Base-by-base conservation (phyloP, 2,113 vertebrate species). In the Cyprinus carpio region DNA sequence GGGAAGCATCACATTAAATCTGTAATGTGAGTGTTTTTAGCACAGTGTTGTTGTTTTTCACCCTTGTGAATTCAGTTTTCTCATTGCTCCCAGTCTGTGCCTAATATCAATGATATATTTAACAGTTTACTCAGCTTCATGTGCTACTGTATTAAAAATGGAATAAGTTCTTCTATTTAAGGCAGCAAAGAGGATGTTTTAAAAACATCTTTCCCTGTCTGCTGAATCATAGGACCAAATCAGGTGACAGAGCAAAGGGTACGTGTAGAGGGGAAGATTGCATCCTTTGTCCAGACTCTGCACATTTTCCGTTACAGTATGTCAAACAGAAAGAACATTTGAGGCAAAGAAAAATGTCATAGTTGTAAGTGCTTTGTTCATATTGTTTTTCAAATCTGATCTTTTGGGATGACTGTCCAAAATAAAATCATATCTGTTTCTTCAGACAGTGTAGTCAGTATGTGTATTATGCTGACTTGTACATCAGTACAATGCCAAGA, bases 161-260 rank as follows among this genome's bases (percentile, higher is more conserved):
- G 54, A 60, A 60, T n/a, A 60, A 4, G 29, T 37, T 79, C 23
- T 60, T 3, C 27, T 27, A 54, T 64, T 16, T 27, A 81, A 49
- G 27, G 43, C 25, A 69, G 43, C 40, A 54, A 29, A 12, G 43
- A 51, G 80, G 18, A 82, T 69, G 64, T 54, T 51, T 82, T 69
- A 31, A 69, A 69, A 13, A 10, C 1, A 69, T 23, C 6, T 69
- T 82, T 20, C 43, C 27, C 27, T 49, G 37, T 51, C 25, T 51
- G 27, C 29, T 76, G 58, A 80, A 80, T 82, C 64, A 65, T 34
- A n/a, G 4, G 12, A 51, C 62, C 62, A 69, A 40, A 64, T 64
- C 34, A 65, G 78, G 78, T 51, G 27, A 49, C 46, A 40, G 6
- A 82, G 65, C 49, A 34, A 49, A 56, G 27, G 27, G 20, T 6